phyloP scores from a whole-genome alignment of 2,113 vertebrate genomes.

The Dryoscopus gambensis region DNA sequence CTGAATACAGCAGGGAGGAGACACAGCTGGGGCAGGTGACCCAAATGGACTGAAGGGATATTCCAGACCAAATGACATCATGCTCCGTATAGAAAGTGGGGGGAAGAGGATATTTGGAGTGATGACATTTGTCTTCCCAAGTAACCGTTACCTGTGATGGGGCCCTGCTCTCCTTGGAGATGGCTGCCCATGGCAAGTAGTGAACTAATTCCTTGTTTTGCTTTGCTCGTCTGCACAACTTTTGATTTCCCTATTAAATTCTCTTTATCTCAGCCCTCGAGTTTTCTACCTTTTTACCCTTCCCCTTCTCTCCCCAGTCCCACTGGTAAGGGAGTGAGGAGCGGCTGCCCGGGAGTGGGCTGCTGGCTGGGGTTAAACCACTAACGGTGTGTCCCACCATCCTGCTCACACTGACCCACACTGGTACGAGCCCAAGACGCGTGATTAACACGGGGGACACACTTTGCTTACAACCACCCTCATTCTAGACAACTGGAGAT shows the following conservation, averaged over 20 bases:
- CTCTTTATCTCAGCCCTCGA: background rate
- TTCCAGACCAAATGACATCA: background rate
- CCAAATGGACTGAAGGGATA: background rate
- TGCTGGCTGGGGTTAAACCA: background rate
- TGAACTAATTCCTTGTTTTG: background rate
- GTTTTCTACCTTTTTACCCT: too few species aligned
- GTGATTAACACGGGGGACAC: fast-evolving
- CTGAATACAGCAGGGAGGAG: background rate
- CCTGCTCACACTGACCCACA: fast-evolving
- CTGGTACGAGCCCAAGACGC: fast-evolving
- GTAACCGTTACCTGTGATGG: too few species aligned
- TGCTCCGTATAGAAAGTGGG: fast-evolving
- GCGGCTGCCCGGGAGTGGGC: background rate
- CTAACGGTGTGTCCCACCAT: fast-evolving
- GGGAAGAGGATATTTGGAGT: too few species aligned
- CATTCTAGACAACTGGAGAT: fast-evolving
- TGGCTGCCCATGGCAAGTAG: fast-evolving
- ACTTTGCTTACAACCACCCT: fast-evolving
- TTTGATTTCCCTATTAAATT: too few species aligned
- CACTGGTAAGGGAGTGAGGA: too few species aligned
- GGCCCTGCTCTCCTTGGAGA: too few species aligned
- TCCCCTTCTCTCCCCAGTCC: background rate
- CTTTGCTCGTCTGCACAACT: too few species aligned
- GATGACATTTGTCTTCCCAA: too few species aligned
- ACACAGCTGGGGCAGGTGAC: background rate